Evolutionary conservation across 2,113 vertebrate species (phyloP), one percentile per base, ranked within the genome.

Genomic region (Eurypyga helias): DNA sequence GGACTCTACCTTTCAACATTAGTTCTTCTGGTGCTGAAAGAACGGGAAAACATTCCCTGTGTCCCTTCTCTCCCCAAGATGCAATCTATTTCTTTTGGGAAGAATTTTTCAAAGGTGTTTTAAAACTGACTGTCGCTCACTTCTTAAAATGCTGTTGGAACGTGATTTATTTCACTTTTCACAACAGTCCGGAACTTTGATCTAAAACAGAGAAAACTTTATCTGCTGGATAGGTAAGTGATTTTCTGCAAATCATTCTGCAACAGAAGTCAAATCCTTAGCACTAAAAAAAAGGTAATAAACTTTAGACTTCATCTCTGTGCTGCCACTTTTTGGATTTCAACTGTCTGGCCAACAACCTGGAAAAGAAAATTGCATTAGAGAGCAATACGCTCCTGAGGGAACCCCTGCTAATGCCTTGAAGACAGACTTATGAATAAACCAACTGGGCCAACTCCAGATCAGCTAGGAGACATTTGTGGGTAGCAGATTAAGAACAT

Each of bases 221-320:
- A 41, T 26, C 48, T 90, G 34, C 52, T 78, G 25, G 13, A 90
- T 5, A 90, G 52, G 2, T 34, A 73, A 77, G n/a, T 72, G 45
- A 91, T 70, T 92, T 93, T 90, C 80, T 86, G 29, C 83, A 90
- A 90, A 90, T 64, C 64, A 78, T 28, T 83, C 80, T 52, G 60
- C 41, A 90, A 75, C 14, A 83, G 49, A 95, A 89, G 89, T 55
- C 4, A 92, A 79, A 92, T 67, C 4, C 71, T 93, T 71, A 75
- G 55, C 0, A 0, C 19, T 45, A 55, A 89, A 94, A 87, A 69
- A 66, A n/a, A 2, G 2, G 2, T 67, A 55, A 80, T 9, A 7
- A 81, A 92, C 46, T 89, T 81, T 52, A 89, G 55, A 54, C 54
- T 54, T 77, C 79, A 83, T 13, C 25, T 65, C 26, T 45, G 25